Evolutionary conservation across 2,888 invertebrate genomes (phyloP), one percentile per base, ranked within the genome.

Genomic region (Lasioglossum vierecki): DNA sequence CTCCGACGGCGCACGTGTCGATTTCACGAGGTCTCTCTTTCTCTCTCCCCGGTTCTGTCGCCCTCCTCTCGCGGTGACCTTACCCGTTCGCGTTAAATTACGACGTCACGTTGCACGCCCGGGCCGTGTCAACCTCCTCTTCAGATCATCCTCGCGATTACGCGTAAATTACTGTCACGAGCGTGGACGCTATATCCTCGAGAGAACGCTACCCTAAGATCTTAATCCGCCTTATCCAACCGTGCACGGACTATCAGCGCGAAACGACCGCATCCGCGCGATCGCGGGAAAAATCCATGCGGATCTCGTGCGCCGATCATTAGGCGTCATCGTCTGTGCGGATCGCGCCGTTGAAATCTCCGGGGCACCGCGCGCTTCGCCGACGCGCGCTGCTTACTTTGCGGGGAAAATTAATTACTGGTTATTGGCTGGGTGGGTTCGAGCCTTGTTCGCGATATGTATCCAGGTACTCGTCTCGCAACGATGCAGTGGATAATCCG

Each of bases 81-180:
- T 83, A 72, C 57, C 68, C 39, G 35, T 76, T 78, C 81, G 77
- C 75, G 87, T 79, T 77, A 88, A 89, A 89, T 89, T 89, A 88
- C 86, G 75, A 83, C 77, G 80, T 79, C 76, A 49, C 60, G 70
- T 79, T 71, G 74, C 46, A 57, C 49, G 57, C 35, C 57, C 15
- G 63, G n/a, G 13, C 39, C 53, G 78, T 66, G 80, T 80, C 76
- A 60, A 68, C 84, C 60, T 57, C 30, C 66, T 71, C 53, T 66
- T 57, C 41, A 76, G 80, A 88, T 86, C 46, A 75, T 79, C 68
- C 74, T 53, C 74, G 80, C 82, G 86, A 89, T 89, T 82, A 44
- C 77, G 78, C 84, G 85, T 88, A 89, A 87, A 89, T 88, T 87
- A 89, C 76, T 71, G 80, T 79, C 80, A 18, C 41, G 41, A 76